phyloP scores from a whole-genome alignment of 2,113 vertebrate species.

The Stigmatopora nigra region DNA sequence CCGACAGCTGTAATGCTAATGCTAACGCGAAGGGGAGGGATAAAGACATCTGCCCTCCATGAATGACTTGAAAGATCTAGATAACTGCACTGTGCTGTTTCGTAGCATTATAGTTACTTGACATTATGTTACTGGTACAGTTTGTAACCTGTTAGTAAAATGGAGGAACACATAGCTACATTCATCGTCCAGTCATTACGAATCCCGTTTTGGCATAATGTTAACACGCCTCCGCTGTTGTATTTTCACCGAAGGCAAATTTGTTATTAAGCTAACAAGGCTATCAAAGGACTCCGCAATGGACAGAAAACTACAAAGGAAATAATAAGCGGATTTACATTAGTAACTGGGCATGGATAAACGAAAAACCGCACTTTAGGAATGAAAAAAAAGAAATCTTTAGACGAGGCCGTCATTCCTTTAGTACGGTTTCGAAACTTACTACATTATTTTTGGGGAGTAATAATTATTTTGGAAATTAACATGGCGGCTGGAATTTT shows the following conservation, averaged over 20 bases:
- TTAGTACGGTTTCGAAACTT: conserved; percentile 6
- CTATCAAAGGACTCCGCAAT: too few relatives aligned
- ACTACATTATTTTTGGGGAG: conserved; percentile 9
- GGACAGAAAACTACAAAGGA: too few relatives aligned
- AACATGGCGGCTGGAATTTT: conserved; percentile 45
- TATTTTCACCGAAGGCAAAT: conserved; percentile 2
- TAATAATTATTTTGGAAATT: conserved; percentile 18
- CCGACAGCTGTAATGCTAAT: conserved; percentile 26
- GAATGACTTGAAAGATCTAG: conserved; percentile 39
- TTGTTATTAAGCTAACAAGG: too few relatives aligned
- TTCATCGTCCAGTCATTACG: background rate
- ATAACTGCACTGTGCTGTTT: background rate
- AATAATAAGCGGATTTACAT: too few relatives aligned
- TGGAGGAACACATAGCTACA: background rate
- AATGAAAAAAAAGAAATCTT: too few relatives aligned
- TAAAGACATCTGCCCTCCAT: conserved; percentile 51
- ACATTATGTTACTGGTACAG: background rate
- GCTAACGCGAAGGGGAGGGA: conserved; percentile 47
- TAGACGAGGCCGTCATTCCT: background rate
- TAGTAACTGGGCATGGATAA: too few relatives aligned
- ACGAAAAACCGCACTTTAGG: too few relatives aligned
- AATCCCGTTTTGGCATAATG: background rate
- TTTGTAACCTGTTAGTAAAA: background rate
- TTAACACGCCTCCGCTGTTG: background rate
- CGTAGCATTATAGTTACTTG: background rate